Evolutionary conservation across 2,113 vertebrate species (phyloP).

Genomic region (Brachypodius melanocephalos): DNA sequence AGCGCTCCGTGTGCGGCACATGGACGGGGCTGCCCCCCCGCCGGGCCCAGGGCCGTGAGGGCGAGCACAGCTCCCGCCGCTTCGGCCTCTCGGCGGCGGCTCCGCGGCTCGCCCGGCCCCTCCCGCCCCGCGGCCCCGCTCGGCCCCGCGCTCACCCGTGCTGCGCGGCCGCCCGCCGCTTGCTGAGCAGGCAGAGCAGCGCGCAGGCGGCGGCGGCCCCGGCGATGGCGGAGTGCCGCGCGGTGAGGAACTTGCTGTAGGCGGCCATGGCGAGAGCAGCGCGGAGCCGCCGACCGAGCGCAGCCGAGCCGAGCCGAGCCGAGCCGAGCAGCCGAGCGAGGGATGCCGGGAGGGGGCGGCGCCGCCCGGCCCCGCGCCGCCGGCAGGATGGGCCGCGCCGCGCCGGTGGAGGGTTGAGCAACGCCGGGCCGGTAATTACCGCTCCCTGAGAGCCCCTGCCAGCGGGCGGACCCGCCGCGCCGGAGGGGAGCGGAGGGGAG

Average conservation of each 20-base stretch:
- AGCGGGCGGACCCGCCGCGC: background rate
- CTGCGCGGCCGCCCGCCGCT: conserved; percentile 55
- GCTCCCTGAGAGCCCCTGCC: background rate
- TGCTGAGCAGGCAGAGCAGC: conserved; percentile 78
- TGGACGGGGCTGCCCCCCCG: background rate
- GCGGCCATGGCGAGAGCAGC: conserved; percentile 79
- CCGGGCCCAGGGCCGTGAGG: background rate
- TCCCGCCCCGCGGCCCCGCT: background rate
- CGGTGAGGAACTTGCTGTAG: conserved; percentile 88
- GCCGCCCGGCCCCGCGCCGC: background rate
- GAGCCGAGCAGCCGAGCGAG: background rate
- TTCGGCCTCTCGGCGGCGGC: background rate
- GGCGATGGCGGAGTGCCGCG: conserved; percentile 83
- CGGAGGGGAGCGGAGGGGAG: background rate
- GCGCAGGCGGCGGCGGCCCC: conserved; percentile 80
- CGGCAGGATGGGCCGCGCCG: rapidly evolving
- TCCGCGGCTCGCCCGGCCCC: background rate
- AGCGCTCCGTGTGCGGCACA: background rate
- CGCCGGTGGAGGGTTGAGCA: background rate
- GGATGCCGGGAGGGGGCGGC: conserved; percentile 48
- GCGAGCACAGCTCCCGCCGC: rapidly evolving
- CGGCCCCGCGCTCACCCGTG: background rate
- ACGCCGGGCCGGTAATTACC: rapidly evolving
- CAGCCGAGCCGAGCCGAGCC: no score
- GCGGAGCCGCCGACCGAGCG: background rate